phyloP scores from a whole-genome alignment of 2,797 vertebrate species.

The Pygocentrus nattereri region DNA sequence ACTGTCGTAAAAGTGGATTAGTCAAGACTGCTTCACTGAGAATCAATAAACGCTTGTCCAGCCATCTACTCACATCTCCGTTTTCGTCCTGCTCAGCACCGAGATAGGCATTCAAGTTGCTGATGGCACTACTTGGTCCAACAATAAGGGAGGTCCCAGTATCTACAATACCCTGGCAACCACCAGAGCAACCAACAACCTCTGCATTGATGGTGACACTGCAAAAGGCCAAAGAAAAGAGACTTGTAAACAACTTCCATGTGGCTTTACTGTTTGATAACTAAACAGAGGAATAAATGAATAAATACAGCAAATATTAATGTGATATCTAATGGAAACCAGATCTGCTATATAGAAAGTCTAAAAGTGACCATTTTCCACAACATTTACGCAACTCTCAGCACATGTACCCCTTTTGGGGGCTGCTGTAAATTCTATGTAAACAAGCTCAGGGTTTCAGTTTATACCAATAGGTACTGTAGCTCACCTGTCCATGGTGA shows the following conservation, averaged over 20 bases:
- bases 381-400: too few species aligned
- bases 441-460: too few species aligned
- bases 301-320: too few species aligned
- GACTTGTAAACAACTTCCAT: too few species aligned
- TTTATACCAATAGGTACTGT: too few species aligned
- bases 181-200: constrained; percentile 69
- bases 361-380: too few species aligned
- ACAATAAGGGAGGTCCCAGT: constrained; percentile 75
- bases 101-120: constrained; percentile 66
- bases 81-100: constrained; percentile 68
- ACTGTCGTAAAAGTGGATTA: too few species aligned
- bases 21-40: not conserved
- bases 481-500: constrained; percentile 71
- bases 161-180: constrained; percentile 76
- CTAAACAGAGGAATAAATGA: too few species aligned
- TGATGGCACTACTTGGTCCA: constrained; percentile 70
- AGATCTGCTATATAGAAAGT: too few species aligned
- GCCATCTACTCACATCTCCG: constrained; percentile 68
- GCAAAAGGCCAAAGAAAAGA: not conserved
- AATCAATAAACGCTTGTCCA: constrained; percentile 31
- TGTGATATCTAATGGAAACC: too few species aligned
- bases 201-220: constrained; percentile 69
- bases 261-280: too few species aligned
- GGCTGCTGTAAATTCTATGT: not conserved
- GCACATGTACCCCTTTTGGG: too few species aligned